phyloP scores from a whole-genome alignment of 2,888 invertebrate genomes.

The Synanthedon myopaeformis region DNA sequence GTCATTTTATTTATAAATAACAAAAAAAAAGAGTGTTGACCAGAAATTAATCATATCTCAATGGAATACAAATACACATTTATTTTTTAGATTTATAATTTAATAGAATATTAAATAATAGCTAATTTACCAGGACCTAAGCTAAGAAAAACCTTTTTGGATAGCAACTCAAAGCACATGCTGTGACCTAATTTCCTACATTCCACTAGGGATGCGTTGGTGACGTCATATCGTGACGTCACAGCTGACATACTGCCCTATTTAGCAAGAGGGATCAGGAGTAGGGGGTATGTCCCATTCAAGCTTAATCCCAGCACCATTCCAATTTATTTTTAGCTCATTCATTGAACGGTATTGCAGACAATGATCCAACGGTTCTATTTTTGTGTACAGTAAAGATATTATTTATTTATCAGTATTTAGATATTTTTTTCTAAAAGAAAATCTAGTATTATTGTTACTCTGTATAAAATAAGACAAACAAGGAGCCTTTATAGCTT shows the following conservation, averaged over 20 bases:
- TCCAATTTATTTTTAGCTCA: conserved; percentile 43
- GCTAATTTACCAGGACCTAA: too few species aligned
- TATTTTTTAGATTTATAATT: too few species aligned
- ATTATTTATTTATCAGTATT: too few species aligned
- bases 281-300: conserved; percentile 42
- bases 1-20: too few species aligned
- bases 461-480: too few species aligned
- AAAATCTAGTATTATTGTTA: too few species aligned
- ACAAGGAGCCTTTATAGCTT: too few species aligned
- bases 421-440: not conserved
- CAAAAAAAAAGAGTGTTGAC: too few species aligned
- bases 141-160: too few species aligned
- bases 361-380: conserved; percentile 7
- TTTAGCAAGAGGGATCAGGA: conserved; percentile 18
- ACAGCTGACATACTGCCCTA: conserved; percentile 56
- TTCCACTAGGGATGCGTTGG: conserved; percentile 45
- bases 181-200: conserved; percentile 33
- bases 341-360: conserved; percentile 36
- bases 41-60: too few species aligned
- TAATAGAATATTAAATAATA: too few species aligned
- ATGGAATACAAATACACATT: too few species aligned
- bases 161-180: not conserved
- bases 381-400: not conserved
- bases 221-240: conserved; percentile 55
- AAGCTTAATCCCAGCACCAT: conserved; percentile 41